Percentiles rank a stretch among this genome's conserved stretches.
Conservation (phyloP, 2,113 vertebrate species). For the Calyptommatus sinebrachiatus region DNA sequence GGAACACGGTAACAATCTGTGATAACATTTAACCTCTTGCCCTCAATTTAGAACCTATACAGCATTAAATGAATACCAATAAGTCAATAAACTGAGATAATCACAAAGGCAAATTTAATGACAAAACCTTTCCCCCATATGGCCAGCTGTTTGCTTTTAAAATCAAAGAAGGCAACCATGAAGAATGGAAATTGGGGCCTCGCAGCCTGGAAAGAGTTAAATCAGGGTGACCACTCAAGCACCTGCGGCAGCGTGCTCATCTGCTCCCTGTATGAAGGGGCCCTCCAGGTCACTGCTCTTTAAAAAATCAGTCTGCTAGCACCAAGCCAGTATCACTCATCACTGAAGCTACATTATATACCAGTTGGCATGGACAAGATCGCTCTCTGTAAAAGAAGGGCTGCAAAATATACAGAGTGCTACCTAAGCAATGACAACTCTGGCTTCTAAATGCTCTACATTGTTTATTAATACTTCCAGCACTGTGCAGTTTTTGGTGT, state of each 20-base stretch:
- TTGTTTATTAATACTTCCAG: slow-evolving; percentile 26
- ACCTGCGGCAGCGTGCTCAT: slow-evolving; percentile 42
- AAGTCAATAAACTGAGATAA: slow-evolving; percentile 57
- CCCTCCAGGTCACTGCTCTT: slow-evolving; percentile 41
- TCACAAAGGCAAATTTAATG: slow-evolving; percentile 51
- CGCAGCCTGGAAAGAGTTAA: slow-evolving; percentile 43
- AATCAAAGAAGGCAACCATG: slow-evolving; percentile 34
- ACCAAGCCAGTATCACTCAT: slow-evolving; percentile 37
- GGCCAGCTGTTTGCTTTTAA: slow-evolving; percentile 47
- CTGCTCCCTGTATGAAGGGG: slow-evolving; percentile 18
- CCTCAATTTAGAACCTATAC: slow-evolving; percentile 61
- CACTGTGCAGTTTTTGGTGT: background rate
- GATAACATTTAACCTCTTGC: slow-evolving; percentile 68
- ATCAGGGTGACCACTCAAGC: slow-evolving; percentile 21
- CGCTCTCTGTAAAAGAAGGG: slow-evolving; percentile 47
- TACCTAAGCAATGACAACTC: slow-evolving; percentile 19
- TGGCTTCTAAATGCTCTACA: background rate
- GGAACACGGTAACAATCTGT: slow-evolving; percentile 63
- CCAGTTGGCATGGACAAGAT: slow-evolving; percentile 23
- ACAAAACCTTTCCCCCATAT: slow-evolving; percentile 49
- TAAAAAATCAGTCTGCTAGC: slow-evolving; percentile 25
- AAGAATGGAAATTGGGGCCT: slow-evolving; percentile 28
- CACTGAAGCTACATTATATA: slow-evolving; percentile 41
- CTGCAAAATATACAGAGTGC: slow-evolving; percentile 51
- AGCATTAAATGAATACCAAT: slow-evolving; percentile 57